These are phyloP conservation scores for Pelusios castaneus DNA, from an alignment of 2,113 vertebrate species.

Conservation along the genomic window DNA sequence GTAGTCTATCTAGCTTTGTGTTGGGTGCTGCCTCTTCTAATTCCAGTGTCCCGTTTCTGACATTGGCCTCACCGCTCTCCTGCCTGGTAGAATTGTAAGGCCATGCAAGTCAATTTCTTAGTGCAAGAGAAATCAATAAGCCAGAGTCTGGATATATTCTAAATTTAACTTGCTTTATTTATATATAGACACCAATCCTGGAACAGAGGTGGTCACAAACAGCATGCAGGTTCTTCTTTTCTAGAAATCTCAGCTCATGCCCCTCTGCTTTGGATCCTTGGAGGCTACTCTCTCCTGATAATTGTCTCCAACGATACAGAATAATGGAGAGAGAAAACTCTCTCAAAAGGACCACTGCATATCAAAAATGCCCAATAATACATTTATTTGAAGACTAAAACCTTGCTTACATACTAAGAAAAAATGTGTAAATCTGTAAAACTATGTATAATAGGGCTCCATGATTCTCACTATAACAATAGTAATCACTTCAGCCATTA, in stretches of 20 bases:
- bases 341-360: constrained; percentile 34
- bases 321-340: background rate
- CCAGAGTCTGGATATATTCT: background rate
- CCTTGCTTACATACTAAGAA: constrained; percentile 17
- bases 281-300: background rate
- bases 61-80: constrained; percentile 21
- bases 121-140: background rate
- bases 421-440: constrained; percentile 16
- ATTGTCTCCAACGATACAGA: constrained; percentile 5
- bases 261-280: background rate
- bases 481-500: background rate
- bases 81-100: background rate
- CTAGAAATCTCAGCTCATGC: background rate
- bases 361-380: constrained; percentile 15
- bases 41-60: constrained; percentile 27
- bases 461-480: background rate
- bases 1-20: background rate
- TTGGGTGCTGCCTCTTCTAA: background rate
- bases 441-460: background rate
- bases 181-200: background rate
- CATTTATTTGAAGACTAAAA: constrained; percentile 25
- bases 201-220: background rate
- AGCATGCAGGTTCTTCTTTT: background rate
- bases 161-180: background rate
- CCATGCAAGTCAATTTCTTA: constrained; percentile 28